A percentile compares a stretch with the other conserved stretches of the same genome.
Evolutionary conservation across 2,797 vertebrate genomes (phyloP).

Genomic region (Cossypha caffra): DNA sequence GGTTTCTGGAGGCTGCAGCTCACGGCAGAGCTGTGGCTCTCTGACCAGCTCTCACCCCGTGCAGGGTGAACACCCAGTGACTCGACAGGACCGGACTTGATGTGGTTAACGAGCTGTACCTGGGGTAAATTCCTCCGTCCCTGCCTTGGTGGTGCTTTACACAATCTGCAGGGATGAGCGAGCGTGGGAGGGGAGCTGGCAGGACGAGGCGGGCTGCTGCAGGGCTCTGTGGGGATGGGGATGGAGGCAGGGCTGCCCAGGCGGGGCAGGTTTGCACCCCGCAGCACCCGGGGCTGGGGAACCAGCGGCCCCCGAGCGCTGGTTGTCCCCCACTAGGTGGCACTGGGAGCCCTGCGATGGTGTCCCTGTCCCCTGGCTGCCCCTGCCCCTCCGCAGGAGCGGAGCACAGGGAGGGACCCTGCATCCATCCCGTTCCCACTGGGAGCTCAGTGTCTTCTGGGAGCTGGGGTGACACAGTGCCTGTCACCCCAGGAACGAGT

Average conservation of each 20-base stretch:
- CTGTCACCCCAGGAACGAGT: background rate
- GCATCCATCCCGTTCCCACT: background rate
- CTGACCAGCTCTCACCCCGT: background rate
- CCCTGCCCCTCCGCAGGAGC: background rate
- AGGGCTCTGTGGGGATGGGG: background rate
- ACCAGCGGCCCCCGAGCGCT: background rate
- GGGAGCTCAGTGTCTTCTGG: fast-evolving
- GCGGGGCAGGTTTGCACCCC: background rate
- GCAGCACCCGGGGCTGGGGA: background rate
- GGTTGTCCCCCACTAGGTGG: constrained; percentile 53
- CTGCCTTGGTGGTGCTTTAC: background rate
- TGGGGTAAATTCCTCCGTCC: background rate
- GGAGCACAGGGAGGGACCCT: background rate
- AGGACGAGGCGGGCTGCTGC: background rate
- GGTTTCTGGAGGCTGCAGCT: background rate
- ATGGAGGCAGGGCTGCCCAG: background rate
- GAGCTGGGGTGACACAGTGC: background rate
- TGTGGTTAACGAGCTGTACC: background rate
- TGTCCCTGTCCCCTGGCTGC: background rate
- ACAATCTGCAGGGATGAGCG: background rate
- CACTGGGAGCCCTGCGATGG: constrained; percentile 44
- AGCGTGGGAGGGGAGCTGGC: background rate
- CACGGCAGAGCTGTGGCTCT: background rate
- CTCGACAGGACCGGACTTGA: background rate
- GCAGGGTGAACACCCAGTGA: background rate